Conservation (phyloP, 2,797 vertebrate species). For the Scolopax bukidnonensis region DNA sequence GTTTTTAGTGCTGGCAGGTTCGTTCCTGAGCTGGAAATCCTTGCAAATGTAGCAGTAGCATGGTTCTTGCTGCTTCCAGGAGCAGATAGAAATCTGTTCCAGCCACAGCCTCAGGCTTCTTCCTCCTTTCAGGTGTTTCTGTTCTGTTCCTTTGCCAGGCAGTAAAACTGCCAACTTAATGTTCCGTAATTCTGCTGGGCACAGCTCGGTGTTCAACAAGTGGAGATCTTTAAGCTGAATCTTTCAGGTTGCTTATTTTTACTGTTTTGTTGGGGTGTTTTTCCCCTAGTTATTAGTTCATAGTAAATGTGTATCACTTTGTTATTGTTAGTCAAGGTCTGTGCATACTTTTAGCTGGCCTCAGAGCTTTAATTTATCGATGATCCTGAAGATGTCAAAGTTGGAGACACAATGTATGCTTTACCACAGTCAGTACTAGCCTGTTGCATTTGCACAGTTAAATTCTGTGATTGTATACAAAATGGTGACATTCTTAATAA, state of each 20-base stretch:
- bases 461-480: conserved; percentile 48
- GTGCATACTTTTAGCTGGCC: not conserved
- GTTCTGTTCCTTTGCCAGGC: not conserved
- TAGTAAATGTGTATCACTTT: not conserved
- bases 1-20: not conserved
- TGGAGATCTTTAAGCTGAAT: not conserved
- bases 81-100: not conserved
- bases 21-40: not conserved
- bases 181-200: not conserved
- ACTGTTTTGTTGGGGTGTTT: not conserved
- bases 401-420: conserved; percentile 19
- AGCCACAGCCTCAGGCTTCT: conserved; percentile 13
- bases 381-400: not conserved
- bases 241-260: conserved; percentile 17
- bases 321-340: not conserved
- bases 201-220: not conserved
- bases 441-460: conserved; percentile 28
- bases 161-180: not conserved
- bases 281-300: not conserved
- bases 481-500: conserved; percentile 64
- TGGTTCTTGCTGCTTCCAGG: not conserved
- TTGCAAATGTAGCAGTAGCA: not conserved
- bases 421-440: not conserved
- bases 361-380: conserved; percentile 1
- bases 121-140: not conserved